A percentile compares a stretch with the other conserved stretches of the same genome.
These are phyloP conservation scores for Lepidostoma basale DNA, from an alignment of 1,140 invertebrate genomes.

Conservation along the genomic window DNA sequence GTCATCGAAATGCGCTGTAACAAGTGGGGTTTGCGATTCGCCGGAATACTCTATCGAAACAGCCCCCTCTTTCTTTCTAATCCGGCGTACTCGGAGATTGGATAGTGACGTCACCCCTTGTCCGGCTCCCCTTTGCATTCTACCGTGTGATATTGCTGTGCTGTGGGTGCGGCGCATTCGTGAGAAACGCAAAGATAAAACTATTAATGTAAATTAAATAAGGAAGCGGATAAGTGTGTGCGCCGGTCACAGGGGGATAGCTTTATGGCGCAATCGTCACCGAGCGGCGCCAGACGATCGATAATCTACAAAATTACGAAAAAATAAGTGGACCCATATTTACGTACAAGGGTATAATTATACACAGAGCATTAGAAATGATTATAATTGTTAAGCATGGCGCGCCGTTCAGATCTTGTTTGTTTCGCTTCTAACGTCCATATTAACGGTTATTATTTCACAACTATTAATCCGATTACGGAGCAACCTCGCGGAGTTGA, in stretches of 20 bases:
- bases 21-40: background rate
- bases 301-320: too few relatives aligned
- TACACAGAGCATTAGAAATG: too few relatives aligned
- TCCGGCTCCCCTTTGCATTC: background rate
- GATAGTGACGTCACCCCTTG: slow-evolving; percentile 8
- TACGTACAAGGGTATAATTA: too few relatives aligned
- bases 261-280: background rate
- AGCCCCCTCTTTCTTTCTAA: background rate
- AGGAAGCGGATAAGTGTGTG: background rate
- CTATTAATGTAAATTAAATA: slow-evolving; percentile 1
- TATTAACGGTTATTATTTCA: too few relatives aligned
- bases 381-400: too few relatives aligned
- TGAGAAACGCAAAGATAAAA: slow-evolving; percentile 23
- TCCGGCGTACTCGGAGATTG: background rate
- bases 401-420: too few relatives aligned
- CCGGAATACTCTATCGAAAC: background rate
- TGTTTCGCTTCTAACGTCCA: too few relatives aligned
- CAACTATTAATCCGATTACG: too few relatives aligned
- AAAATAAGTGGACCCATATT: too few relatives aligned
- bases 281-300: background rate
- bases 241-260: background rate
- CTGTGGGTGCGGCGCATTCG: slow-evolving; percentile 1
- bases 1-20: background rate
- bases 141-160: background rate
- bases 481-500: too few relatives aligned